A percentile compares a stretch with the other conserved stretches of the same genome.
Evolutionary conservation across 1,140 invertebrate species (phyloP).

Genomic region (Drosophila ohnishii): DNA sequence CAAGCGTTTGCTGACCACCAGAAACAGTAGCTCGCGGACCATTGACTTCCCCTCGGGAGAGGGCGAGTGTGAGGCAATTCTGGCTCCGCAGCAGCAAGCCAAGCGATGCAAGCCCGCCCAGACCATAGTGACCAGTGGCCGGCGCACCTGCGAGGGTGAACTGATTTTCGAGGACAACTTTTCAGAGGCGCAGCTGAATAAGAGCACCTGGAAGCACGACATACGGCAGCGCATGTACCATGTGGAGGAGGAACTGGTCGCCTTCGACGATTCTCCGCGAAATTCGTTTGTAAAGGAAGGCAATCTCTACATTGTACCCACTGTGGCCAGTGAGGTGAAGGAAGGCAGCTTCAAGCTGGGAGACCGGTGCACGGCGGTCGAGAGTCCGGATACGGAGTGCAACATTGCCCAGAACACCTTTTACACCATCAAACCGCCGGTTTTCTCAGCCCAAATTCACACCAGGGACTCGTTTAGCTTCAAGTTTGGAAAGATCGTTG

Average conservation of each 20-base stretch:
- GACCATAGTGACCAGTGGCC: conserved; percentile 32
- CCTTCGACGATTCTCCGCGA: conserved; percentile 50
- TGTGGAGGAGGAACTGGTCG: conserved; percentile 68
- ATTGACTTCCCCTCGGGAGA: conserved; percentile 23
- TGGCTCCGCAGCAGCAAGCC: conserved; percentile 8
- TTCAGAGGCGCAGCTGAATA: conserved; percentile 40
- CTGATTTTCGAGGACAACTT: conserved; percentile 74
- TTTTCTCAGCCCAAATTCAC: conserved; percentile 65
- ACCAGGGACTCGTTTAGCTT: conserved; percentile 65
- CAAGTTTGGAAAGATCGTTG: conserved; percentile 66
- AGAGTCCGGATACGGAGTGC: conserved; percentile 54
- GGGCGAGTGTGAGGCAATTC: conserved; percentile 34
- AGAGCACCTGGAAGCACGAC: conserved; percentile 63
- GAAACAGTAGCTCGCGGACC: conserved; percentile 11
- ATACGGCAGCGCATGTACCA: conserved; percentile 67
- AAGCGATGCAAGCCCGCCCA: conserved; percentile 41
- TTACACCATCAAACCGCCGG: conserved; percentile 64
- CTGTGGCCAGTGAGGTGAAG: conserved; percentile 50
- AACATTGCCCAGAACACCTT: conserved; percentile 53
- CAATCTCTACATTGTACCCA: conserved; percentile 58
- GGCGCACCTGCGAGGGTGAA: conserved; percentile 51
- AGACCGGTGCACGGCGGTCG: conserved; percentile 65
- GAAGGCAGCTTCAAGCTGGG: conserved; percentile 52
- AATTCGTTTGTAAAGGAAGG: conserved; percentile 65
- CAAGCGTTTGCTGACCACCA: conserved; percentile 48